phyloP scores from a whole-genome alignment of 1,140 invertebrate genomes.

The Lerema accius region DNA sequence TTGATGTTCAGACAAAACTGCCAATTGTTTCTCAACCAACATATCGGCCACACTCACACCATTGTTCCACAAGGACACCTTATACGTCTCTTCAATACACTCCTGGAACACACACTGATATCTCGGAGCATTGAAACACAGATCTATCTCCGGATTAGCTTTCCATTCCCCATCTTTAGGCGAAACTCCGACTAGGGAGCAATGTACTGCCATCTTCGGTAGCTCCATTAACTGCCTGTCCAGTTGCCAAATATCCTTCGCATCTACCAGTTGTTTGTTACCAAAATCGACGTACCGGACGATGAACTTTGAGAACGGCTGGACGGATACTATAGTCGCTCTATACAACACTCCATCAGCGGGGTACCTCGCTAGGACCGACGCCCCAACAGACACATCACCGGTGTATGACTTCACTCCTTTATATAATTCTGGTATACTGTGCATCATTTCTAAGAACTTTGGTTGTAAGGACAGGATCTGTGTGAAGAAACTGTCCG shows the following conservation, averaged over 20 bases:
- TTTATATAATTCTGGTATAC: slow-evolving; percentile 86
- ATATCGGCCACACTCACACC: slow-evolving; percentile 66
- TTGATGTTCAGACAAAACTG: slow-evolving; percentile 61
- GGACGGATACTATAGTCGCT: slow-evolving; percentile 84
- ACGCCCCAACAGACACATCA: slow-evolving; percentile 79
- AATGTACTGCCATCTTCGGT: slow-evolving; percentile 87
- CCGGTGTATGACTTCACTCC: slow-evolving; percentile 78
- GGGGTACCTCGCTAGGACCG: slow-evolving; percentile 86
- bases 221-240: slow-evolving; percentile 86
- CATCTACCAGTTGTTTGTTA: slow-evolving; percentile 85
- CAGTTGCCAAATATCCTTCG: slow-evolving; percentile 86
- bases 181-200: slow-evolving; percentile 84
- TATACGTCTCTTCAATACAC: slow-evolving; percentile 73
- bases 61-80: slow-evolving; percentile 82
- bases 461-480: slow-evolving; percentile 79
- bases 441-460: slow-evolving; percentile 87
- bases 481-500: slow-evolving; percentile 87
- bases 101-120: slow-evolving; percentile 83
- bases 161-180: slow-evolving; percentile 83
- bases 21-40: slow-evolving; percentile 67
- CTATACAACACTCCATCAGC: slow-evolving; percentile 88
- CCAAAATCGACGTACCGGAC: slow-evolving; percentile 90
- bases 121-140: slow-evolving; percentile 84
- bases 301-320: slow-evolving; percentile 82
- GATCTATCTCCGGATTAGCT: slow-evolving; percentile 77